These are phyloP conservation scores for Chloroceryle amazona DNA, from an alignment of 2,797 vertebrate species.

Conservation along the genomic window DNA sequence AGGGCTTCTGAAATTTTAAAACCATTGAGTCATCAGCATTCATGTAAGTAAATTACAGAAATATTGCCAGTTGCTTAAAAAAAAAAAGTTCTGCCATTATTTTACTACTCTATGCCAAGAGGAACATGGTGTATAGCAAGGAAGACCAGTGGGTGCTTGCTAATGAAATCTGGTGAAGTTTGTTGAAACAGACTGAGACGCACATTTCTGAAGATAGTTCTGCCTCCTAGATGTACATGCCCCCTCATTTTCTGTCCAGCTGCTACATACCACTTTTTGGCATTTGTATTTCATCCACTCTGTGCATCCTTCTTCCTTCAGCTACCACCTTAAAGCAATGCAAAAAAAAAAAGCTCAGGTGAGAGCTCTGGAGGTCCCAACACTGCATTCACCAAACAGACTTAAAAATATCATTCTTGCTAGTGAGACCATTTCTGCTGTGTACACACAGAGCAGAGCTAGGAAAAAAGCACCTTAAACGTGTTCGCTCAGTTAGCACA, in stretches of 20 bases:
- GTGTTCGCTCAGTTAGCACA: neutral
- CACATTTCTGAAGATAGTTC: neutral
- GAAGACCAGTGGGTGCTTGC: neutral
- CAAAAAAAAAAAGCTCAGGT: neutral
- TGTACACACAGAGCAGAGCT: neutral
- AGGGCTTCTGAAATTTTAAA: constrained; percentile 12
- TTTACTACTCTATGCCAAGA: neutral
- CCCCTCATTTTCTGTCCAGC: neutral
- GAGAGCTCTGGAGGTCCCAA: neutral
- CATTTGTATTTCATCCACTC: neutral
- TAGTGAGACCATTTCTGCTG: neutral
- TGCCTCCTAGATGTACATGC: neutral
- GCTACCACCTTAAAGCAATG: neutral
- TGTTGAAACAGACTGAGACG: neutral
- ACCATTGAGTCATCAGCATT: constrained; percentile 9
- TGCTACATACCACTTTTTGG: neutral
- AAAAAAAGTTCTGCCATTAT: neutral
- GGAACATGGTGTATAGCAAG: neutral
- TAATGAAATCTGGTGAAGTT: neutral
- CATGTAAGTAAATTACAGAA: neutral
- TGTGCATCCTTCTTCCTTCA: neutral
- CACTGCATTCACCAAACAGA: neutral
- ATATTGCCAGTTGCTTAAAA: neutral
- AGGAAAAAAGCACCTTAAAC: neutral
- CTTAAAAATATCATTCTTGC: neutral